Conservation (phyloP, 2,888 invertebrate genomes). For the Eristalinus sepulchralis region DNA sequence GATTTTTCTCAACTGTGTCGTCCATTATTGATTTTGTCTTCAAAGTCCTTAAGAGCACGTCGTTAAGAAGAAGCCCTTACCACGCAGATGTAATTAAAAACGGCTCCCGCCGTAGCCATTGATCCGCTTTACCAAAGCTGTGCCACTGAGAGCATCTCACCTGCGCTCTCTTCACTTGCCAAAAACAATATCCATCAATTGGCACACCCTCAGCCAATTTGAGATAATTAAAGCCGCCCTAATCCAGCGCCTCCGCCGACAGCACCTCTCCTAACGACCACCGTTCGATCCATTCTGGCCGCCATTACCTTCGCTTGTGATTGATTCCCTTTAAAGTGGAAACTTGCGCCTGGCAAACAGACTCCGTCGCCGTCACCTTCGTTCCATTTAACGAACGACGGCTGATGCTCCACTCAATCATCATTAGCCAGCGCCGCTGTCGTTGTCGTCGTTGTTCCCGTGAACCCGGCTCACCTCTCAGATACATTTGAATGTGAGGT, state of each 20-base stretch:
- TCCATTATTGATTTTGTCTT: not conserved
- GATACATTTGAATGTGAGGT: slow-evolving; percentile 15
- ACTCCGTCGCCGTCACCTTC: too few relatives aligned
- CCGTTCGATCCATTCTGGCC: not conserved
- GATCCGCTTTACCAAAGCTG: too few relatives aligned
- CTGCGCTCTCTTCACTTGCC: not conserved
- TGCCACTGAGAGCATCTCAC: not conserved
- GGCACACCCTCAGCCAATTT: not conserved
- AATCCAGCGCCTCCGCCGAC: not conserved
- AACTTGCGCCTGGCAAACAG: not conserved
- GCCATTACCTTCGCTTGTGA: not conserved
- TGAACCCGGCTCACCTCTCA: slow-evolving; percentile 29
- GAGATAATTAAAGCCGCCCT: not conserved
- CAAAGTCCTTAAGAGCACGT: too few relatives aligned
- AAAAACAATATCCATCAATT: not conserved
- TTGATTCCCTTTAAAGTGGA: not conserved
- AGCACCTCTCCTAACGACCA: not conserved
- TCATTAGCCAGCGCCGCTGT: not conserved
- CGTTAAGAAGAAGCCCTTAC: too few relatives aligned
- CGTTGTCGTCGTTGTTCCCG: not conserved
- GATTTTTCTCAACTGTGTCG: too few relatives aligned
- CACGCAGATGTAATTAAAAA: too few relatives aligned
- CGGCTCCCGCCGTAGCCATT: too few relatives aligned
- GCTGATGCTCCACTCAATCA: slow-evolving; percentile 5
- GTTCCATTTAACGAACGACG: too few relatives aligned